Conservation (phyloP, 1,140 invertebrate species). For the Drosophila melanica region DNA sequence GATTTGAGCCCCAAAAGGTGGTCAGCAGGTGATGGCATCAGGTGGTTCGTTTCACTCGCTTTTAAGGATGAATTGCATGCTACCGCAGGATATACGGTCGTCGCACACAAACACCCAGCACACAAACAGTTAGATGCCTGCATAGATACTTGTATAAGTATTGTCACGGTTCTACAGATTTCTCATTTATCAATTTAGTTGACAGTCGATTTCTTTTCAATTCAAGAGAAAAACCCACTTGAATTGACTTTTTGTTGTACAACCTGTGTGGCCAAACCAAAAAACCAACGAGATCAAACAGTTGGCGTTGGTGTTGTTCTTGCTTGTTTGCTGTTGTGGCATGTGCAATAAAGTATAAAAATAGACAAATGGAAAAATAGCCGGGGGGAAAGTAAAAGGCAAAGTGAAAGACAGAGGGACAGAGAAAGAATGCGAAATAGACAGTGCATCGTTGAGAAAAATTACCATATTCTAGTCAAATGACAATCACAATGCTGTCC, state of each 20-base stretch:
- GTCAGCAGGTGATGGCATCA: slow-evolving; percentile 7
- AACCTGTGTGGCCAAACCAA: slow-evolving; percentile 34
- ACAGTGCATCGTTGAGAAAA: slow-evolving; percentile 28
- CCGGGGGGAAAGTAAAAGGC: slow-evolving; percentile 9
- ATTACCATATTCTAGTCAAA: slow-evolving; percentile 82
- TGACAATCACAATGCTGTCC: slow-evolving; percentile 69
- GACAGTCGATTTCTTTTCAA: slow-evolving; percentile 83
- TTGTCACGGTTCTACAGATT: slow-evolving; percentile 65
- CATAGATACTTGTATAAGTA: slow-evolving; percentile 34
- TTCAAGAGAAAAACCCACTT: slow-evolving; percentile 65
- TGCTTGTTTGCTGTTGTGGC: slow-evolving; percentile 29
- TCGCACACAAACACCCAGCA: slow-evolving; percentile 17
- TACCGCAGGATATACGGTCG: slow-evolving; percentile 39
- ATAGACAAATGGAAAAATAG: slow-evolving; percentile 29
- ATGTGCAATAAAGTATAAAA: slow-evolving; percentile 51
- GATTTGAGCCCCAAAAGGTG: slow-evolving; percentile 48
- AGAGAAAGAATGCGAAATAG: slow-evolving; percentile 38
- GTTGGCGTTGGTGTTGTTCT: slow-evolving; percentile 15
- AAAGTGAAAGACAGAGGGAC: slow-evolving; percentile 21
- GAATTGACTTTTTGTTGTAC: slow-evolving; percentile 62
- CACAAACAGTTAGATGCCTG: slow-evolving; percentile 1
- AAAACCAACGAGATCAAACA: slow-evolving; percentile 29
- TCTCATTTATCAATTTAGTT: slow-evolving; percentile 83
- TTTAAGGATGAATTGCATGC: slow-evolving; percentile 61
- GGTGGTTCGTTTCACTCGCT: slow-evolving; percentile 14